These are phyloP conservation scores for Drosophila testacea DNA, from an alignment of 2,888 invertebrate species.

Conservation along the genomic window DNA sequence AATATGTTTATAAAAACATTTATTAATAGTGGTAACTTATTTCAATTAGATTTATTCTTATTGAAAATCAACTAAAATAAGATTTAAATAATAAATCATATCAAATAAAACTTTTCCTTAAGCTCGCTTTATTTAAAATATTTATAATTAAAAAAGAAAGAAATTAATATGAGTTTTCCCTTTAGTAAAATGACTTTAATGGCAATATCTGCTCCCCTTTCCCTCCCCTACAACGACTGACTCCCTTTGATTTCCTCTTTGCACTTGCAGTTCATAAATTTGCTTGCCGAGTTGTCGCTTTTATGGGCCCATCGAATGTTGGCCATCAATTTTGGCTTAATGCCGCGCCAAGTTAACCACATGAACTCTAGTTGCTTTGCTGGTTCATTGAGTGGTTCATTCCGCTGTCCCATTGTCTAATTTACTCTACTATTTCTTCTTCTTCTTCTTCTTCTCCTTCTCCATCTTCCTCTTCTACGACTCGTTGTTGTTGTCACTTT, in stretches of 20 bases:
- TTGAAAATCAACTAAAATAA: too few species aligned
- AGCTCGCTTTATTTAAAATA: not conserved
- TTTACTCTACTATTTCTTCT: slow-evolving; percentile 25
- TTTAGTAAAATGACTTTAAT: not conserved
- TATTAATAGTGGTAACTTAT: not conserved
- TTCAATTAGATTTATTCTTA: too few species aligned
- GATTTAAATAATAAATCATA: too few species aligned
- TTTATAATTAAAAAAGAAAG: not conserved
- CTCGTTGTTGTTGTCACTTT: slow-evolving; percentile 44
- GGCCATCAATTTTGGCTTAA: slow-evolving; percentile 73
- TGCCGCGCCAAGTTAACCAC: slow-evolving; percentile 43
- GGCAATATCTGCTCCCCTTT: not conserved
- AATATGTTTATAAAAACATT: too few species aligned
- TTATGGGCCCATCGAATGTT: slow-evolving; percentile 56
- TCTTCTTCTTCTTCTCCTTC: not conserved
- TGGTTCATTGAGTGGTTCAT: slow-evolving; percentile 3
- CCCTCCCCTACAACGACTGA: not conserved
- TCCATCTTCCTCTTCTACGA: not conserved
- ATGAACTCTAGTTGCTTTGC: slow-evolving; percentile 17
- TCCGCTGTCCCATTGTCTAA: slow-evolving; percentile 28
- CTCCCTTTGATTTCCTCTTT: slow-evolving; percentile 19
- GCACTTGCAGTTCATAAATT: slow-evolving; percentile 61
- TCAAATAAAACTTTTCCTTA: not conserved
- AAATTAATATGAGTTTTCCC: slow-evolving; percentile 10
- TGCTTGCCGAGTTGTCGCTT: slow-evolving; percentile 44